Evolutionary conservation across 2,113 vertebrate species (phyloP), one percentile per base, ranked within the genome.

Genomic region (Condylura cristata): DNA sequence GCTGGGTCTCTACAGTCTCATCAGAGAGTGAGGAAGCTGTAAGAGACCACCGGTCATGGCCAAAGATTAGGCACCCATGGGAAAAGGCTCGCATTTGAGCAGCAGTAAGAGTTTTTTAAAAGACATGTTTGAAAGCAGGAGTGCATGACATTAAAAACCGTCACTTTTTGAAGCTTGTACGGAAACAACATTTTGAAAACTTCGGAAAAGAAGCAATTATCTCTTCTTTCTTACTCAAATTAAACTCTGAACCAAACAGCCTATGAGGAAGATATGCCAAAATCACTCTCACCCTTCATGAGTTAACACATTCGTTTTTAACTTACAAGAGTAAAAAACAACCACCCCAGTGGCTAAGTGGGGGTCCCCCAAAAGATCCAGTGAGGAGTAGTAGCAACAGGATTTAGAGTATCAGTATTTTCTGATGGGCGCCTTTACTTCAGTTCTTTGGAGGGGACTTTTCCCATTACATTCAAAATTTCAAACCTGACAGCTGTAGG

Each of bases 241-340:
- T 39, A 28, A 9, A 72, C 11, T n/a, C 53, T 46, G 58, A 39
- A 85, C 37, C 71, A 92, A 63, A 58, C 0, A 48, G 18, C 16
- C 41, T 13, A 58, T 11, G 18, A 86, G 16, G 71, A 37, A 78
- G 78, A 58, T 28, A 65, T 34, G 58, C 30, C 37, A 65, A 12
- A 30, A 89, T 34, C 17, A 72, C 20, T 61, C 70, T 20, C 51
- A 89, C 66, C 14, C 30, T 41, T 60, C 61, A 86, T 39, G 66
- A 91, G 61, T 66, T 32, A 89, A 83, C 46, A 71, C 37, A 28
- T 51, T 24, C 34, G 76, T 74, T 93, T 95, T 81, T 26, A 60
- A 65, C 51, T 51, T 61, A 68, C 16, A 61, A 61, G 34, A 90
- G 24, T 81, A 85, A 68, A 88, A 48, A 68, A 34, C 7, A 75